These are phyloP conservation scores for Idaea biselata DNA, from an alignment of 2,888 invertebrate genomes.

Conservation along the genomic window DNA sequence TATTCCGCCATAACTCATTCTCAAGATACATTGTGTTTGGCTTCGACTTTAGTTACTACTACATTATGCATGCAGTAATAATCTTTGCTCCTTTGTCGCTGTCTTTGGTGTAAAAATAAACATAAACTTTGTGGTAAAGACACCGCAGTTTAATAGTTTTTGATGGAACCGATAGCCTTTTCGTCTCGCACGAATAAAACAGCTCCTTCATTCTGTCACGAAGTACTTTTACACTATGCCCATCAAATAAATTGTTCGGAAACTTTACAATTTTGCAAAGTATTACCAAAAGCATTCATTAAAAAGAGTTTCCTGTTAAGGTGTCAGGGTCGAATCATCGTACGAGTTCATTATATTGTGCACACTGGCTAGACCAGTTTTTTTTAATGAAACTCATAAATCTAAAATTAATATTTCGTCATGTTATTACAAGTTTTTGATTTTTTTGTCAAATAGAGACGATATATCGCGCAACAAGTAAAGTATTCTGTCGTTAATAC, in stretches of 20 bases:
- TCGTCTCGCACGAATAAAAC: constrained; percentile 13
- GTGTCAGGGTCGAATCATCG: constrained; percentile 2
- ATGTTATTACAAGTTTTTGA: background rate
- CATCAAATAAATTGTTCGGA: background rate
- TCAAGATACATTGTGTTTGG: too few relatives aligned
- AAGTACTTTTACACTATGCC: constrained; percentile 8
- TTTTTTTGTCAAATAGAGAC: background rate
- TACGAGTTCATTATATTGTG: background rate
- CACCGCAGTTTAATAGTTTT: constrained; percentile 22
- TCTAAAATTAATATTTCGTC: background rate
- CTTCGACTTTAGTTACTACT: too few relatives aligned
- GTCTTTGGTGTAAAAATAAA: constrained; percentile 31
- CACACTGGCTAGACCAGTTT: constrained; percentile 1
- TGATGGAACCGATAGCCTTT: constrained; percentile 32
- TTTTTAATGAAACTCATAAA: background rate
- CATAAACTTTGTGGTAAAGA: constrained; percentile 26
- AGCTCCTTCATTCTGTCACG: constrained; percentile 19
- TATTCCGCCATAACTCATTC: too few relatives aligned
- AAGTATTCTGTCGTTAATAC: too few relatives aligned
- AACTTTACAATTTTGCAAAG: constrained; percentile 1
- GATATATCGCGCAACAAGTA: background rate
- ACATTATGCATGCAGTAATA: too few relatives aligned
- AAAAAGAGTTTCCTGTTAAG: background rate
- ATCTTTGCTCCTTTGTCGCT: constrained; percentile 30
- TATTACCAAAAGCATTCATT: background rate